Base-by-base conservation (phyloP, 1,140 invertebrate species). In the Zelostemma sp. region DNA sequence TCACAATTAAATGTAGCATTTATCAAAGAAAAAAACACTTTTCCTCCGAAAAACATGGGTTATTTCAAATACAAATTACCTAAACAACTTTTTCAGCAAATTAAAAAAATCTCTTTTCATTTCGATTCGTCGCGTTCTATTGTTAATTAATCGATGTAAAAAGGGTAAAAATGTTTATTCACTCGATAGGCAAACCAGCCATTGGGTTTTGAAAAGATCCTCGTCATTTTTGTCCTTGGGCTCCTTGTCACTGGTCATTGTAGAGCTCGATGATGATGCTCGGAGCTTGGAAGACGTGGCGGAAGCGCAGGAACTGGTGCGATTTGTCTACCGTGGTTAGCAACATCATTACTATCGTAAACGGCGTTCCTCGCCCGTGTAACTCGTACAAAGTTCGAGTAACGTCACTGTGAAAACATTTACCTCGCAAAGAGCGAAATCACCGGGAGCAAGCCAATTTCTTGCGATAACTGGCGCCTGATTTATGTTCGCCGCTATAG, bases 101-200 rank as follows among this genome's bases (percentile, higher is more conserved):
- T n/a, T n/a, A n/a, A n/a, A n/a, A n/a, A n/a, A n/a, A n/a, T n/a
- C n/a, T n/a, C n/a, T n/a, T n/a, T n/a, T n/a, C n/a, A n/a, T n/a
- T n/a, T n/a, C n/a, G n/a, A n/a, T n/a, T n/a, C n/a, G n/a, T n/a
- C n/a, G n/a, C n/a, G n/a, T n/a, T n/a, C n/a, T n/a, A n/a, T n/a
- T n/a, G n/a, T n/a, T n/a, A n/a, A n/a, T n/a, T n/a, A n/a, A n/a
- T n/a, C n/a, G n/a, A n/a, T n/a, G n/a, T n/a, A n/a, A 46, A 19
- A 59, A 45, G 16, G 1, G 12, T 28, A 45, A 38, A 18, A 41
- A 17, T 38, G 3, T 38, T 31, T 5, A 21, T n/a, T 6, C 55
- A 68, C 66, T 59, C 50, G 66, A 40, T 19, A 68, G 45, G 31
- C 66, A 68, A 12, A 63, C 66, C 8, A 68, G 54, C 66, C 66